Percentiles rank a stretch among this genome's conserved stretches.
Evolutionary conservation across 2,888 invertebrate genomes (phyloP).

Genomic region (Ceriagrion tenellum): DNA sequence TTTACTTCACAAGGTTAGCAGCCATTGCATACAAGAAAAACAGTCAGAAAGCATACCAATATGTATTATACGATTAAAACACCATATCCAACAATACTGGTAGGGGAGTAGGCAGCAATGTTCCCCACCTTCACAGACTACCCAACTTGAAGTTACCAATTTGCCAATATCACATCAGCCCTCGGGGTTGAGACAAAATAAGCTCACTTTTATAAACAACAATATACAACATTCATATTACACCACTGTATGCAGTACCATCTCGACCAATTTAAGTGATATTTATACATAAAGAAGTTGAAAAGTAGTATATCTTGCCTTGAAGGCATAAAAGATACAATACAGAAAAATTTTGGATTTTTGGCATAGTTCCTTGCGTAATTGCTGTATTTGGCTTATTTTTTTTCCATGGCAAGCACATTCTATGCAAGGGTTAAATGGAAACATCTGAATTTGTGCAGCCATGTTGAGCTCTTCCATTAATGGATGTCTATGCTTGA

Average conservation of each 20-base stretch:
- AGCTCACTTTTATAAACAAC: slow-evolving; percentile 66
- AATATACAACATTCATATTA: slow-evolving; percentile 64
- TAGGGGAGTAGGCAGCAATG: slow-evolving; percentile 41
- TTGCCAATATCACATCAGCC: slow-evolving; percentile 59
- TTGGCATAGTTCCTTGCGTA: slow-evolving; percentile 55
- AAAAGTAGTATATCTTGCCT: slow-evolving; percentile 44
- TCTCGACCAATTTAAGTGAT: slow-evolving; percentile 52
- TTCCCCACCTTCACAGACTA: background rate
- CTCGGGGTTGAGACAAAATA: slow-evolving; percentile 56
- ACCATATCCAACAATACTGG: slow-evolving; percentile 33
- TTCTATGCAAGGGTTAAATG: slow-evolving; percentile 38
- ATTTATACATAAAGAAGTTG: slow-evolving; percentile 57
- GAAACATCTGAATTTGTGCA: background rate
- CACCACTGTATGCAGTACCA: slow-evolving; percentile 48
- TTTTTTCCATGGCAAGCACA: slow-evolving; percentile 35
- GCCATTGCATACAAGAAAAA: slow-evolving; percentile 52
- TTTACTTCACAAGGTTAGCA: slow-evolving; percentile 43
- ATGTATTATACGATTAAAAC: slow-evolving; percentile 28
- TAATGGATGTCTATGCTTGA: slow-evolving; percentile 60
- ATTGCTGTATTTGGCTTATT: background rate
- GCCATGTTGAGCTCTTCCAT: slow-evolving; percentile 16
- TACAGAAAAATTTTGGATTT: slow-evolving; percentile 54
- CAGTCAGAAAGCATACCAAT: slow-evolving; percentile 54
- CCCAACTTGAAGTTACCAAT: background rate
- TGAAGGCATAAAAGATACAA: slow-evolving; percentile 57